Base-by-base conservation (phyloP, 2,888 invertebrate species). In the Ormyrus rosae region DNA sequence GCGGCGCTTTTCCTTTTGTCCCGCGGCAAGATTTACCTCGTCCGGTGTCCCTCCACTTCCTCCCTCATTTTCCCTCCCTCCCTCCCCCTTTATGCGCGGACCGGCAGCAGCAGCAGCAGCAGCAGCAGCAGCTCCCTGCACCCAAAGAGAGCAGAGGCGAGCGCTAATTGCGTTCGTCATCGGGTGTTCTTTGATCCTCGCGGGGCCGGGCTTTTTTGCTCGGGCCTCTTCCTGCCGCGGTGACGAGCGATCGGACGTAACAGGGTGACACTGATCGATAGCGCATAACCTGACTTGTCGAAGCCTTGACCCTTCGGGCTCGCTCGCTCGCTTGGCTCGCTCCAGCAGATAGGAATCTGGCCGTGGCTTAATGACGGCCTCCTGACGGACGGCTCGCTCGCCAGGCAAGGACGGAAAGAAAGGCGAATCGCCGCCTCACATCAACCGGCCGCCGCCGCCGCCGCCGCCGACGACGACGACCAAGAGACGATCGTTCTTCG, bases 341-440 rank as follows among this genome's bases (percentile, higher is more conserved):
- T 19, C 19, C 19, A 19, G 19, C 19, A 71, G 89, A 89, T 89
- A 88, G 88, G 87, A 88, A 89, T 89, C 89, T 88, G 85, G 86
- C 55, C 83, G 86, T 84, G 83, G 86, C 87, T 88, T 89, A 89
- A 89, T 89, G 89, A 89, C 88, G 89, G 87, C 87, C 65, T 86
- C 73, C 78, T 84, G 84, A 82, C 82, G 82, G 83, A 82, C 84
- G 83, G 69, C 63, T 61, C 68, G 55, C 60, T 13, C 13, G 6
- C 56, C 81, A 79, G 81, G 84, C 80, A 82, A 77, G 78, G 19
- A 19, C 19, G 19, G 83, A 84, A 74, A 74, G 69, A 80, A 80
- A 61, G 76, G 80, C 77, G 83, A 80, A 82, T 83, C 81, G 81
- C 82, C 86, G 87, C 86, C 88, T 88, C 88, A 88, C 88, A 88